Evolutionary conservation across 2,113 vertebrate species (phyloP).

Genomic region (Cololabis saira): DNA sequence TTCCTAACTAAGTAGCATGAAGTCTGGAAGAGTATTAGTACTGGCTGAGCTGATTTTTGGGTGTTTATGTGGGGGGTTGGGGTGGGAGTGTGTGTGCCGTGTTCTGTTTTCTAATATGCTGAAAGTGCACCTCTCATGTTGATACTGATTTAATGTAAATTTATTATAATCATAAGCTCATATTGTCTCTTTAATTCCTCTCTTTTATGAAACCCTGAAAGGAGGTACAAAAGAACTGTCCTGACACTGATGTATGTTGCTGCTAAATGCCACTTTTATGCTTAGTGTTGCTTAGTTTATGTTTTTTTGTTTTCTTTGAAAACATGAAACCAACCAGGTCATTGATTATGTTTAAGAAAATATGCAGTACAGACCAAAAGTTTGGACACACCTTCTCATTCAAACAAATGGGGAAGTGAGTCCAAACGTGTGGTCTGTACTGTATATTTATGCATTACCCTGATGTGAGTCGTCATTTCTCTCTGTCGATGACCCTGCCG

Average conservation of each 20-base stretch:
- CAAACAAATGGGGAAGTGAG: too few species aligned
- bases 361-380: too few species aligned
- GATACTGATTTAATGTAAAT: not conserved
- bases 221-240: too few species aligned
- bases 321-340: constrained; percentile 8
- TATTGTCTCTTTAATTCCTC: not conserved
- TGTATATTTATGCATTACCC: too few species aligned
- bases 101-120: not conserved
- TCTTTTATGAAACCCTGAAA: not conserved
- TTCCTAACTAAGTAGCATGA: constrained; percentile 39
- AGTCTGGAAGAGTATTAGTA: constrained; percentile 5
- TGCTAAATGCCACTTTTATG: too few species aligned
- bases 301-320: too few species aligned
- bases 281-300: too few species aligned
- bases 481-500: constrained; percentile 47
- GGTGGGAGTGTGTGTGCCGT: not conserved
- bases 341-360: too few species aligned
- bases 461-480: constrained; percentile 25
- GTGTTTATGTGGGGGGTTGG: not conserved
- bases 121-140: not conserved
- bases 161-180: not conserved
- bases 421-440: too few species aligned
- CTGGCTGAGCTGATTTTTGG: constrained; percentile 14
- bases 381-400: too few species aligned
- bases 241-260: too few species aligned